Base-by-base conservation (phyloP, 2,888 invertebrate genomes). In the Arge pagana region DNA sequence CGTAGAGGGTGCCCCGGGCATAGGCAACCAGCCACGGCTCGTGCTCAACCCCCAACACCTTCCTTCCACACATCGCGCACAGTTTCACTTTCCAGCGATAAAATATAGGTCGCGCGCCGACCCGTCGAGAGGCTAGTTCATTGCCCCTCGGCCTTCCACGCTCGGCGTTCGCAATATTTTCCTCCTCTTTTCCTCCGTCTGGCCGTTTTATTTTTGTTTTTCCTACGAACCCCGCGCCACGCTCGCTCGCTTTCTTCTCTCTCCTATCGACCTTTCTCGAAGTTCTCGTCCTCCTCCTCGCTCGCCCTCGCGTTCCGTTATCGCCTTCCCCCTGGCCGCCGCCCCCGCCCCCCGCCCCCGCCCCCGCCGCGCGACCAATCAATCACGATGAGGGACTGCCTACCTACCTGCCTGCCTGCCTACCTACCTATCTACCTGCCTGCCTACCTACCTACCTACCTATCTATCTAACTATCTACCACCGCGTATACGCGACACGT, bases 91-190 rank as follows among this genome's bases (percentile, higher is more conserved):
- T 76, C 75, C 74, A 74, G 71, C 74, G 66, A 62, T 67, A 26
- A 72, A 76, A 77, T 76, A 76, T 77, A 74, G 77, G 77, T 76
- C 77, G 74, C 67, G 68, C n/a, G n/a, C 68, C 62, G 66, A 67
- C 79, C 78, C 72, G 66, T 70, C 67, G 67, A 71, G 81, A 81
- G 81, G 75, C 78, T 79, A 82, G 83, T 82, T 81, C 83, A 79
- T 82, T 82, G 82, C 81, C 78, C 74, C 73, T 74, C 81, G 81
- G 81, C 81, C 82, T 48, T 53, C 53, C 60, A 26, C 31, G n/a
- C n/a, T n/a, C n/a, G 15, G 41, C 45, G 37, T 16, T 28, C 21
- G 43, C 35, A 26, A 24, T 43, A 21, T 15, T 30, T 31, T 21
- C 13, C 8, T 37, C 19, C 16, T n/a, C 55, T 60, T 48, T 59